A percentile compares a stretch with the other conserved stretches of the same genome.
phyloP scores from a whole-genome alignment of 2,113 vertebrate genomes.

The Lagopus muta region DNA sequence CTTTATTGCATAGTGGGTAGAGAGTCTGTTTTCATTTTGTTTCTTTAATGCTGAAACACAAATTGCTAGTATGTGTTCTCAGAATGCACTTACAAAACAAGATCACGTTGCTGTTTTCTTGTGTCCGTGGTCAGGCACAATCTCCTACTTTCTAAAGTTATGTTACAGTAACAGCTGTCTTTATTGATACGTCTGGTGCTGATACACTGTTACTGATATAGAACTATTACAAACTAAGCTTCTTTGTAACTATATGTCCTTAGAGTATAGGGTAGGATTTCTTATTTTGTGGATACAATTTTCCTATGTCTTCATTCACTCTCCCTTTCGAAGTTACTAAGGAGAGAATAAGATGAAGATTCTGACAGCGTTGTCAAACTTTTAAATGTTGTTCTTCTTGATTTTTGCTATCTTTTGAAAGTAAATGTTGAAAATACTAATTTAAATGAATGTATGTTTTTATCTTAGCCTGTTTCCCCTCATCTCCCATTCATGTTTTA shows the following conservation, averaged over 20 bases:
- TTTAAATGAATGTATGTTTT: background rate
- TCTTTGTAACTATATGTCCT: background rate
- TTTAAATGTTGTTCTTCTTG: background rate
- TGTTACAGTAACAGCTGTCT: background rate
- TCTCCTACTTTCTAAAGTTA: background rate
- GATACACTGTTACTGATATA: background rate
- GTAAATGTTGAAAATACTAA: background rate
- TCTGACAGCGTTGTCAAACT: background rate
- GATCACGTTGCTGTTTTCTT: fast-evolving
- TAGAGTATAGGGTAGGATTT: background rate
- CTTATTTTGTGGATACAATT: background rate
- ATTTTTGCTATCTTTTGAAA: background rate
- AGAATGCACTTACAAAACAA: background rate
- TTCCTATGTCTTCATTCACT: background rate
- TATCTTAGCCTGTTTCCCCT: background rate
- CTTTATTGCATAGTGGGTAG: fast-evolving
- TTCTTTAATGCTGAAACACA: background rate
- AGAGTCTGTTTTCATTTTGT: background rate
- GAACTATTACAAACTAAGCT: background rate
- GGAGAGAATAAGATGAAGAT: background rate
- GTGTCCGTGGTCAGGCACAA: background rate
- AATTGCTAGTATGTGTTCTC: background rate
- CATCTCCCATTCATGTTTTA: background rate
- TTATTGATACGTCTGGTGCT: background rate
- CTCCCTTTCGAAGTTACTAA: background rate